Evolutionary conservation across 1,140 invertebrate species (phyloP).

Genomic region (Muscidifurax raptorellus): DNA sequence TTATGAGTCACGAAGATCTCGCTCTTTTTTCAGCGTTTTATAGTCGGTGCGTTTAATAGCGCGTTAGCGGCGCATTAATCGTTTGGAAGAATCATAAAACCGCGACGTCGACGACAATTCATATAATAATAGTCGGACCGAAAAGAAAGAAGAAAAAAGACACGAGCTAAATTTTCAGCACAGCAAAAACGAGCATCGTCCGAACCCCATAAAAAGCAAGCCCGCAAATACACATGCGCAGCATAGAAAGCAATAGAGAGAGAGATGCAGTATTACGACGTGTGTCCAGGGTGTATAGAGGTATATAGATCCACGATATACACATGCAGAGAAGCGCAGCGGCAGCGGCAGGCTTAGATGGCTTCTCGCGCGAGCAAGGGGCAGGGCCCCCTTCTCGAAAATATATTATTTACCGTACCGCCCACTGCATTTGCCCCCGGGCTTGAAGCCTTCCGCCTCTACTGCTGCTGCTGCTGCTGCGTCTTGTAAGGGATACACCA

Average conservation of each 20-base stretch:
- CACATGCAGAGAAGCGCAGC: not conserved
- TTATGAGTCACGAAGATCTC: not conserved
- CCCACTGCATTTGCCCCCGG: conserved; percentile 43
- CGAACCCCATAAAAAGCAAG: too few relatives aligned
- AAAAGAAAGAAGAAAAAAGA: too few relatives aligned
- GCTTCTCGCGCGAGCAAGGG: conserved; percentile 34
- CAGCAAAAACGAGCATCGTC: too few relatives aligned
- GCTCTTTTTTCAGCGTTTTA: not conserved
- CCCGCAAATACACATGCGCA: too few relatives aligned
- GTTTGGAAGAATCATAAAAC: not conserved
- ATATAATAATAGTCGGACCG: not conserved
- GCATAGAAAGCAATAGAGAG: not conserved
- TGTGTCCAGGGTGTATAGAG: not conserved
- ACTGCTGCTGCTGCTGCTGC: not conserved
- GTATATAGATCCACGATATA: not conserved
- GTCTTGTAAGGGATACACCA: conserved; percentile 29
- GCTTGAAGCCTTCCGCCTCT: conserved; percentile 30
- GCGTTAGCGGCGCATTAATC: not conserved
- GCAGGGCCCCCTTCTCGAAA: conserved; percentile 33
- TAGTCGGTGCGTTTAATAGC: not conserved
- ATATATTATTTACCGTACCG: conserved; percentile 52
- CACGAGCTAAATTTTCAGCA: too few relatives aligned
- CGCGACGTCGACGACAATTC: not conserved
- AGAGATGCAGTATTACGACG: not conserved
- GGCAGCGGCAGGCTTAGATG: conserved; percentile 17